Conservation (phyloP, 2,888 invertebrate species). For the Spodoptera picta region DNA sequence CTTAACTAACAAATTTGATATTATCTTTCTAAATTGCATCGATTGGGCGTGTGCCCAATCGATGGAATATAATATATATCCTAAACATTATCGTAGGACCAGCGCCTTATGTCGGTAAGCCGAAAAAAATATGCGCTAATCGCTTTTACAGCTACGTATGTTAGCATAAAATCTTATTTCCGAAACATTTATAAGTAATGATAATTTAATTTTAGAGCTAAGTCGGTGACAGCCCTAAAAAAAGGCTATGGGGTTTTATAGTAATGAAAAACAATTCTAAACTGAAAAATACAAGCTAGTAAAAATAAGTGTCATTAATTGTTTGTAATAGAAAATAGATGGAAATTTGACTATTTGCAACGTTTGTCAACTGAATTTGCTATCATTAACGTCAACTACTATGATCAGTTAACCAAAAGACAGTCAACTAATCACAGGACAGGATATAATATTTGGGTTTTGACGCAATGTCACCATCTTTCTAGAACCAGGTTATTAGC, state of each 20-base stretch:
- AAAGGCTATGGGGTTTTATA: neutral
- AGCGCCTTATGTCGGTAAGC: constrained; percentile 4
- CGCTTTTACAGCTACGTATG: constrained; percentile 1
- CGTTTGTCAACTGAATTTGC: too few relatives aligned
- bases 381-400: too few relatives aligned
- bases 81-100: constrained; percentile 8
- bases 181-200: constrained; percentile 21
- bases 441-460: too few relatives aligned
- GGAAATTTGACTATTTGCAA: too few relatives aligned
- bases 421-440: too few relatives aligned
- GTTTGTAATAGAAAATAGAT: too few relatives aligned
- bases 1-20: constrained; percentile 35
- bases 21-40: constrained; percentile 26
- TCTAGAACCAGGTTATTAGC: too few relatives aligned
- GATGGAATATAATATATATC: neutral
- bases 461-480: too few relatives aligned
- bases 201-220: constrained; percentile 6
- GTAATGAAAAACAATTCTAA: too few relatives aligned
- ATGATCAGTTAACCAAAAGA: too few relatives aligned
- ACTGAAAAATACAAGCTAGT: too few relatives aligned
- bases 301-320: too few relatives aligned
- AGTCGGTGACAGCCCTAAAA: neutral
- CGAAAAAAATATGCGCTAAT: constrained; percentile 1
- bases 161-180: constrained; percentile 13
- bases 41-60: constrained; percentile 24